These are phyloP conservation scores for Anarrhichthys ocellatus DNA, from an alignment of 2,113 vertebrate species.

Conservation along the genomic window DNA sequence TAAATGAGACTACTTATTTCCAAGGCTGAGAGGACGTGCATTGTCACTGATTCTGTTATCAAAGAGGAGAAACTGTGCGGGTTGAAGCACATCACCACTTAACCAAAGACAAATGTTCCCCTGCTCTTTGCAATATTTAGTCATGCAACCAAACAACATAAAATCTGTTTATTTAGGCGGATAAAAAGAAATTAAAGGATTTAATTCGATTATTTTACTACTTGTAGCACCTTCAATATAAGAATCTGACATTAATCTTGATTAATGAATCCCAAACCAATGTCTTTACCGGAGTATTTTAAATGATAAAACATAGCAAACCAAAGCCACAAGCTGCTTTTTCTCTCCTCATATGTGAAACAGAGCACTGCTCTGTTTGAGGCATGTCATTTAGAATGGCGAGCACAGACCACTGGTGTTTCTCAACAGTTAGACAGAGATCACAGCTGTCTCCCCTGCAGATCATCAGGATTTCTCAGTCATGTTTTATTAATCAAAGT, in stretches of 20 bases:
- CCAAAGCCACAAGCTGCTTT: neutral
- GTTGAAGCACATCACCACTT: conserved; percentile 11
- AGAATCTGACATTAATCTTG: neutral
- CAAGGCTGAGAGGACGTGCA: conserved; percentile 23
- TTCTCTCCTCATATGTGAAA: neutral
- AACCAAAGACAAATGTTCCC: conserved; percentile 10
- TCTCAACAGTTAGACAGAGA: conserved; percentile 54
- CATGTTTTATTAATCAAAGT: conserved; percentile 76
- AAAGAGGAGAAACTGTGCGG: conserved; percentile 7
- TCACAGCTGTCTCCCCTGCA: conserved; percentile 65
- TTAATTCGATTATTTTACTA: neutral
- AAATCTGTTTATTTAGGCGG: neutral
- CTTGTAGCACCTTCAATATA: neutral
- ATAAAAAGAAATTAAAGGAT: neutral
- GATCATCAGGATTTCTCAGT: conserved; percentile 56
- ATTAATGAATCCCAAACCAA: neutral
- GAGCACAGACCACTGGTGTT: conserved; percentile 23
- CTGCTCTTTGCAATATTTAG: neutral
- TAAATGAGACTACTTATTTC: conserved; percentile 57
- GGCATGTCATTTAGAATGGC: conserved; percentile 36
- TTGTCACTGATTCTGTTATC: conserved; percentile 38
- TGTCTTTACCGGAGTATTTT: neutral
- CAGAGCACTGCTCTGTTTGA: conserved; percentile 21
- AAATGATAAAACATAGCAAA: neutral
- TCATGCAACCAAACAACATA: neutral